These are phyloP conservation scores for Amphipoea lucens DNA, from an alignment of 2,888 invertebrate species.

Conservation along the genomic window DNA sequence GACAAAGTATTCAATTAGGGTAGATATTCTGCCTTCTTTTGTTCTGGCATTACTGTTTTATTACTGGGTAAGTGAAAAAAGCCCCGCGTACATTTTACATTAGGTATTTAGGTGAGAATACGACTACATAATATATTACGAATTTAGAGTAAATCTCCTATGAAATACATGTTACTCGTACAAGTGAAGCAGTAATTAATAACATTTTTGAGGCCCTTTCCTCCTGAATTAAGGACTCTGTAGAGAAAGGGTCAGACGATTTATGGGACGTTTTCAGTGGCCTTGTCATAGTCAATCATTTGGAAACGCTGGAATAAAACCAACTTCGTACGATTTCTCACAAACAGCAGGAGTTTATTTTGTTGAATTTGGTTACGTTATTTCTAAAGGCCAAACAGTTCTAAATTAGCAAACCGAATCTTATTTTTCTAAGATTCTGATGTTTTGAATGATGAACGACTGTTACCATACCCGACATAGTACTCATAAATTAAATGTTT, in stretches of 20 bases:
- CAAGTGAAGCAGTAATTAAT: constrained; percentile 19
- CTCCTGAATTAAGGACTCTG: not conserved
- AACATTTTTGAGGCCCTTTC: not conserved
- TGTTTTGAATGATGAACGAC: constrained; percentile 3
- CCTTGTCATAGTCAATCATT: constrained; percentile 9
- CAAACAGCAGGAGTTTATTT: not conserved
- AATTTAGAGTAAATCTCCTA: not conserved
- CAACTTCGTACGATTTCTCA: constrained; percentile 3
- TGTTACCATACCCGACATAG: not conserved
- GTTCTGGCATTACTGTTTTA: constrained; percentile 36
- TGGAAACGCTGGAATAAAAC: not conserved
- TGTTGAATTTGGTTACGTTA: not conserved
- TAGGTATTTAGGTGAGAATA: constrained; percentile 6
- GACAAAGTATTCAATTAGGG: constrained; percentile 71
- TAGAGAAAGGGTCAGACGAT: constrained; percentile 19
- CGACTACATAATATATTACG: not conserved
- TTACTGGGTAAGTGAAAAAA: constrained; percentile 36
- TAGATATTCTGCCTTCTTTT: constrained; percentile 48
- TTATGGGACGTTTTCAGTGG: constrained; percentile 19
- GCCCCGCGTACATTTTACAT: constrained; percentile 5
- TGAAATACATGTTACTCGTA: not conserved
- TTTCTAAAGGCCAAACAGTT: not conserved
- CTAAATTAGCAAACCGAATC: not conserved
- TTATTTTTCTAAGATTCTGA: not conserved
- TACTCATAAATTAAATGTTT: constrained; percentile 13